These are phyloP conservation scores for Acronicta aceris DNA, from an alignment of 2,888 invertebrate genomes.

Conservation along the genomic window DNA sequence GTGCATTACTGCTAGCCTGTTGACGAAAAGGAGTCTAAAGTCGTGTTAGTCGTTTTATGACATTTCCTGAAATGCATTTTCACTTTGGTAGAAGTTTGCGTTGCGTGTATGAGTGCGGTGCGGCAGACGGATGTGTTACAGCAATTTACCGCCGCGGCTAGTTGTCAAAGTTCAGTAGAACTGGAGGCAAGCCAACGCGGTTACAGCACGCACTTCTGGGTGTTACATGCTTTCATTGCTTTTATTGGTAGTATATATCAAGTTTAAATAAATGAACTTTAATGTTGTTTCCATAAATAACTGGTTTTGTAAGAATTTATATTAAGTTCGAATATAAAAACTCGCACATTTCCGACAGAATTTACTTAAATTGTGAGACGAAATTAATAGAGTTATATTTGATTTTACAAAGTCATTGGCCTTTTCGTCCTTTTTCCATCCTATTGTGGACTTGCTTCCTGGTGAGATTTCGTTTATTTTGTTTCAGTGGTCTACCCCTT, in stretches of 20 bases:
- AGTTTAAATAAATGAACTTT: slow-evolving; percentile 58
- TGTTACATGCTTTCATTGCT: slow-evolving; percentile 69
- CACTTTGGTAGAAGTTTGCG: slow-evolving; percentile 36
- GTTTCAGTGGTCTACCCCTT: slow-evolving; percentile 64
- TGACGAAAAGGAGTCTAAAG: slow-evolving; percentile 25
- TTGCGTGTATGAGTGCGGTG: slow-evolving; percentile 51
- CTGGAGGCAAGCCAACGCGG: slow-evolving; percentile 84
- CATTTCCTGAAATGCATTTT: slow-evolving; percentile 45
- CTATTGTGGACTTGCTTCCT: slow-evolving; percentile 76
- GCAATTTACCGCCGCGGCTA: slow-evolving; percentile 74
- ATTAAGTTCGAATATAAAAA: slow-evolving; percentile 8
- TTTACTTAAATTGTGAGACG: slow-evolving; percentile 28
- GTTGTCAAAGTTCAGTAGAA: slow-evolving; percentile 88
- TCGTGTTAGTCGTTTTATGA: slow-evolving; percentile 34
- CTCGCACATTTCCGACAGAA: slow-evolving; percentile 22
- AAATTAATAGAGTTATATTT: slow-evolving; percentile 60
- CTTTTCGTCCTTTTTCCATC: slow-evolving; percentile 67
- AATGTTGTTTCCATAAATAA: slow-evolving; percentile 27
- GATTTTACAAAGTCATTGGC: slow-evolving; percentile 75
- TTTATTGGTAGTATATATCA: slow-evolving; percentile 64
- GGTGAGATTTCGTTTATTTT: slow-evolving; percentile 81
- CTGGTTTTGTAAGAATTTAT: slow-evolving; percentile 1
- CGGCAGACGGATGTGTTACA: slow-evolving; percentile 66
- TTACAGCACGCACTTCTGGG: slow-evolving; percentile 82
- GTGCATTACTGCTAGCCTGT: slow-evolving; percentile 21